phyloP scores from a whole-genome alignment of 2,888 invertebrate species.

The Sialis fuliginosa region DNA sequence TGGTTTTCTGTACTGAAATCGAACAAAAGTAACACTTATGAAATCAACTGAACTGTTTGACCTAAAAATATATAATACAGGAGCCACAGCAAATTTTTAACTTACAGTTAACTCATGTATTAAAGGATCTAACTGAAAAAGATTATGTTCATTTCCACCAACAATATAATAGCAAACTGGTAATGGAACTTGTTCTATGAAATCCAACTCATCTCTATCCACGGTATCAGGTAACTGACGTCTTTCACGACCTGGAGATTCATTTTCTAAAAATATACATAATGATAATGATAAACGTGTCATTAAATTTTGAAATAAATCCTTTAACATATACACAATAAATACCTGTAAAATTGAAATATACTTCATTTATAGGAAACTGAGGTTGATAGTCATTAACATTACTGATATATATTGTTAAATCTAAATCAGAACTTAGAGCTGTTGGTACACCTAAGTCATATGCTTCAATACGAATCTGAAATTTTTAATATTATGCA shows the following conservation, averaged over 20 bases:
- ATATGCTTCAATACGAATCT: constrained; percentile 81
- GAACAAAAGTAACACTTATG: too few relatives aligned
- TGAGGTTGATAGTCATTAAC: constrained; percentile 81
- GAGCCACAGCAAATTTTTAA: constrained; percentile 6
- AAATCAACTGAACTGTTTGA: too few relatives aligned
- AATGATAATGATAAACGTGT: background rate
- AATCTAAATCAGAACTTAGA: constrained; percentile 69
- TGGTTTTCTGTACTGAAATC: too few relatives aligned
- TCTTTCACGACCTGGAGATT: constrained; percentile 41
- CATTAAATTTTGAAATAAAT: background rate
- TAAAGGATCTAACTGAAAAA: constrained; percentile 53
- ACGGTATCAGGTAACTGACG: constrained; percentile 61
- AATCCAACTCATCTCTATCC: constrained; percentile 71
- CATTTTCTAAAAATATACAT: constrained; percentile 28
- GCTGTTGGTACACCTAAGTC: constrained; percentile 78
- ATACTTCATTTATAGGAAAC: constrained; percentile 53
- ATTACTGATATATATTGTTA: constrained; percentile 74
- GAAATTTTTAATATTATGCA: constrained; percentile 12
- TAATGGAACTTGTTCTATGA: constrained; percentile 55
- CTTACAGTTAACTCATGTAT: constrained; percentile 51
- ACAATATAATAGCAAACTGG: constrained; percentile 88
- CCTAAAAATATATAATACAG: too few relatives aligned
- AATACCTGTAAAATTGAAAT: constrained; percentile 55
- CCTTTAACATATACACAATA: background rate
- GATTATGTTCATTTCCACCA: constrained; percentile 57